These are phyloP conservation scores for Pseudomyrmex cubaensis DNA, from an alignment of 1,140 invertebrate genomes.

Conservation along the genomic window DNA sequence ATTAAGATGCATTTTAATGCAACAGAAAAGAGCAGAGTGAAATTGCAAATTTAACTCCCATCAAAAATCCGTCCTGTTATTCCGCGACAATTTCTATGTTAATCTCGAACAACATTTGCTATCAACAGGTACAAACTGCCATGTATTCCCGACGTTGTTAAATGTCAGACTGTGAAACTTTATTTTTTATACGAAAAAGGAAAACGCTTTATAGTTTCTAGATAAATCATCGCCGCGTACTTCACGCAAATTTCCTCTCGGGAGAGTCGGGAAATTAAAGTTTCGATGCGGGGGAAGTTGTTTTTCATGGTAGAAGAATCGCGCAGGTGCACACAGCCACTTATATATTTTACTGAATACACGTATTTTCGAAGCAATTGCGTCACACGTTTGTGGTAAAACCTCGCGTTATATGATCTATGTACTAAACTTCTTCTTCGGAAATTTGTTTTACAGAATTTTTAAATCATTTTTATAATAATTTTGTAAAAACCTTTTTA, in stretches of 20 bases:
- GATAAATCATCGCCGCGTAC: conserved; percentile 21
- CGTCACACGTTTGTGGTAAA: not conserved
- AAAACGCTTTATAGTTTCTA: not conserved
- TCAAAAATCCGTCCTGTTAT: not conserved
- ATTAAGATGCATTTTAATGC: not conserved
- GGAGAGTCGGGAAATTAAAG: conserved; percentile 18
- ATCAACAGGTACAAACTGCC: conserved; percentile 6
- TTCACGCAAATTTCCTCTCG: not conserved
- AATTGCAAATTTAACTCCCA: not conserved
- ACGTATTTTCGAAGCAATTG: conserved; percentile 15
- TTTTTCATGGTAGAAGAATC: conserved; percentile 3
- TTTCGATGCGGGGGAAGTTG: conserved; percentile 10
- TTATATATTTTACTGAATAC: not conserved
- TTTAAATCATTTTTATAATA: not conserved
- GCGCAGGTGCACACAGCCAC: not conserved
- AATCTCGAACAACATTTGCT: not conserved
- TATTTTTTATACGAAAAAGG: not conserved
- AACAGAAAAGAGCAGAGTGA: not conserved
- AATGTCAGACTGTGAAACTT: not conserved
- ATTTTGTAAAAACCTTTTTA: not conserved
- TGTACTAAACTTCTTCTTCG: not conserved
- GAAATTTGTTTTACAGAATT: not conserved
- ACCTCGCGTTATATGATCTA: not conserved
- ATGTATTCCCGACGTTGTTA: not conserved
- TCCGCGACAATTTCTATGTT: conserved; percentile 1